phyloP scores from a whole-genome alignment of 2,888 invertebrate species.

The Drosophila dives region DNA sequence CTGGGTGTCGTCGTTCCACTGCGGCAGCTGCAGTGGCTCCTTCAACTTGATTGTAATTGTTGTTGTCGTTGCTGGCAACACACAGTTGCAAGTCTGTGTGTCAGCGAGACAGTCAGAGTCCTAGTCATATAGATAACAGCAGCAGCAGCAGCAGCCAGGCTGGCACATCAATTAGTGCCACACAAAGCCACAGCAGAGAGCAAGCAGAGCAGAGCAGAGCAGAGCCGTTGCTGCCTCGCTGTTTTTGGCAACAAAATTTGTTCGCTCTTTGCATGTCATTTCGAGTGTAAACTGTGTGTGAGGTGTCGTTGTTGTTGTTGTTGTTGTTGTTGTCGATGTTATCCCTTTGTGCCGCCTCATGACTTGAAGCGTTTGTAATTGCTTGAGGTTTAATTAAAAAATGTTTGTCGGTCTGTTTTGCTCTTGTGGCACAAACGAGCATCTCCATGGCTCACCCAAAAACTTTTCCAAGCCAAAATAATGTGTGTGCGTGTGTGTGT shows the following conservation, averaged over 20 bases:
- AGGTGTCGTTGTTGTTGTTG: conserved; percentile 58
- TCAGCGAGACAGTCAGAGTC: conserved; percentile 45
- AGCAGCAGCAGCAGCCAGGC: conserved; percentile 36
- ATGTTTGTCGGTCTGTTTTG: conserved; percentile 60
- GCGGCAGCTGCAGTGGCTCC: conserved; percentile 38
- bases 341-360: conserved; percentile 58
- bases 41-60: conserved; percentile 32
- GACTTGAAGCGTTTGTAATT: conserved; percentile 72
- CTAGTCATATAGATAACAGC: conserved; percentile 32
- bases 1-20: conserved; percentile 37
- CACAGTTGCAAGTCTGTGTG: conserved; percentile 56
- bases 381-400: conserved; percentile 79
- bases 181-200: conserved; percentile 68
- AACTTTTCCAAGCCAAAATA: conserved; percentile 30
- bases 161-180: conserved; percentile 76
- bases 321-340: conserved; percentile 25
- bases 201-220: conserved; percentile 6
- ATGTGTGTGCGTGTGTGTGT: conserved; percentile 5
- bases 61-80: conserved; percentile 20
- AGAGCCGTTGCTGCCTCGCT: conserved; percentile 21
- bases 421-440: conserved; percentile 4
- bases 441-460: conserved; percentile 2
- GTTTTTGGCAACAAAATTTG: conserved; percentile 43
- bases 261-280: conserved; percentile 66
- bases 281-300: conserved; percentile 72